These are phyloP conservation scores for Symphodus melops DNA, from an alignment of 2,113 vertebrate genomes.

Conservation along the genomic window DNA sequence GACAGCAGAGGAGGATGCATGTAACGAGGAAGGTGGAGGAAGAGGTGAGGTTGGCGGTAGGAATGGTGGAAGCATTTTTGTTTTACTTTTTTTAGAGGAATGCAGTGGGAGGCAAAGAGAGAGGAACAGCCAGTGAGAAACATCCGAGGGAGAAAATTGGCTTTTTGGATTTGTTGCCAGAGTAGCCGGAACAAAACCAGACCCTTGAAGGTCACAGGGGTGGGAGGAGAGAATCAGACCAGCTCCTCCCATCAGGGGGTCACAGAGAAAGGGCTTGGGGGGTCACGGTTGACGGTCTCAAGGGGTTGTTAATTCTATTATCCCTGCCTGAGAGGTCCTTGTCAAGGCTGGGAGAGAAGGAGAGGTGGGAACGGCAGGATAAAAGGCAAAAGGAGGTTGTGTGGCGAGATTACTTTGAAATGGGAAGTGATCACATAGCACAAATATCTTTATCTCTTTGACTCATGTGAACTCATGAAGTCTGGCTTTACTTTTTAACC, in stretches of 20 bases:
- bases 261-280: conserved; percentile 43
- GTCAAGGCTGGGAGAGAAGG: conserved; percentile 49
- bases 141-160: conserved; percentile 73
- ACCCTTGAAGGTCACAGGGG: conserved; percentile 59
- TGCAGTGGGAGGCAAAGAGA: conserved; percentile 30
- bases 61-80: conserved; percentile 30
- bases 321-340: conserved; percentile 66
- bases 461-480: conserved; percentile 44
- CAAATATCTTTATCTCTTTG: conserved; percentile 60
- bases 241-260: conserved; percentile 63
- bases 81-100: conserved; percentile 52
- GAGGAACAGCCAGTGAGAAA: conserved; percentile 59
- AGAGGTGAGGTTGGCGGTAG: conserved; percentile 6
- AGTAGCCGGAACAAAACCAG: conserved; percentile 71
- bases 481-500: conserved; percentile 20
- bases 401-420: conserved; percentile 67
- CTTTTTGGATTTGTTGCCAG: conserved; percentile 75
- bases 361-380: conserved; percentile 35
- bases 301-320: conserved; percentile 80
- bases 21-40: conserved; percentile 48
- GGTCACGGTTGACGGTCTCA: conserved; percentile 62
- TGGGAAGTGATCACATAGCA: conserved; percentile 70
- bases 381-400: conserved; percentile 63
- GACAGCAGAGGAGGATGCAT: conserved; percentile 58
- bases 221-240: conserved; percentile 53